These are phyloP conservation scores for Philopotamus ludificatus DNA, from an alignment of 1,140 invertebrate species.

Conservation along the genomic window DNA sequence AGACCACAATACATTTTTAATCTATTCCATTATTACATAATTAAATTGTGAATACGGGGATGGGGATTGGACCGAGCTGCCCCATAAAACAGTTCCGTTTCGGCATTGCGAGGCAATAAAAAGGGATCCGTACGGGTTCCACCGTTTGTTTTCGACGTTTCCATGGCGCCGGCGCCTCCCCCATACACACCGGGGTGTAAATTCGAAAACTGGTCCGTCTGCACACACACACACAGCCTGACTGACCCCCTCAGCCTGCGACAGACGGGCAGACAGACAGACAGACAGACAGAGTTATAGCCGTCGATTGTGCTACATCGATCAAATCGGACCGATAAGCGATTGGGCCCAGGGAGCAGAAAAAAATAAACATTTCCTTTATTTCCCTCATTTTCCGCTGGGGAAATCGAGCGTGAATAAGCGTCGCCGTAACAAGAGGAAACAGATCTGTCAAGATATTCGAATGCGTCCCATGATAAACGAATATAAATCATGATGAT, in stretches of 20 bases:
- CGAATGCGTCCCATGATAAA: no score
- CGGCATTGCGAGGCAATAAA: constrained; percentile 7
- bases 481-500: no score
- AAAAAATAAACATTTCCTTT: no score
- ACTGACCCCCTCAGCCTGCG: not conserved
- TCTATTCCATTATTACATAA: constrained; percentile 7
- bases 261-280: not conserved
- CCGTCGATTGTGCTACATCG: no score
- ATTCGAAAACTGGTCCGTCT: not conserved
- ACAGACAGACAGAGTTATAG: no score
- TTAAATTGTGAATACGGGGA: constrained; percentile 5
- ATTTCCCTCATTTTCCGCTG: no score
- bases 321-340: no score
- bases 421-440: no score
- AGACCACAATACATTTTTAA: no score
- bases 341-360: no score
- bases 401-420: no score
- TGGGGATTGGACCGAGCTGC: not conserved
- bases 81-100: not conserved
- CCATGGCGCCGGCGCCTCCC: constrained; percentile 37
- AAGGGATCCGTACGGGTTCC: constrained; percentile 13
- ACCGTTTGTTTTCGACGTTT: constrained; percentile 39
- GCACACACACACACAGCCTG: not conserved
- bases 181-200: not conserved
- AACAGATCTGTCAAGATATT: no score